These are phyloP conservation scores for Cheiracanthium punctorium DNA, from an alignment of 2,888 invertebrate species.

Conservation along the genomic window DNA sequence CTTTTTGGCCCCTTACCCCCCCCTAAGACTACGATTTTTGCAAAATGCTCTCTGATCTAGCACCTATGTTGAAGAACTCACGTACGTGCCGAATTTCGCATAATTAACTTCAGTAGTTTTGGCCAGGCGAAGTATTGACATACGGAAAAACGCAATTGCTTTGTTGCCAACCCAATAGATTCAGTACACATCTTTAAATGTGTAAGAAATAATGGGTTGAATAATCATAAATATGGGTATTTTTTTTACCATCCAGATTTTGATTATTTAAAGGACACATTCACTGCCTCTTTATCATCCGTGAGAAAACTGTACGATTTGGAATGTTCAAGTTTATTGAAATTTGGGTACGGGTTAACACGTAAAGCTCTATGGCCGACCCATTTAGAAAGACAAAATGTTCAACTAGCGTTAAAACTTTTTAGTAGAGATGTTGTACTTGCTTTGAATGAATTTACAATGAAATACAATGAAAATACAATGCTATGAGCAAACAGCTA, in stretches of 20 bases:
- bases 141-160: too few relatives aligned
- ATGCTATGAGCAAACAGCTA: background rate
- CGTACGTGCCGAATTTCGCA: too few relatives aligned
- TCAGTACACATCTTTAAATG: slow-evolving; percentile 17
- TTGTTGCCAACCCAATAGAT: too few relatives aligned
- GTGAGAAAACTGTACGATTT: slow-evolving; percentile 24
- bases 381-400: slow-evolving; percentile 42
- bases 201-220: slow-evolving; percentile 35
- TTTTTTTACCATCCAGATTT: slow-evolving; percentile 7
- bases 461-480: background rate
- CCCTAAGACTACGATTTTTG: too few relatives aligned
- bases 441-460: background rate
- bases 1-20: too few relatives aligned
- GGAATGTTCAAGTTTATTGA: slow-evolving; percentile 17
- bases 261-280: background rate
- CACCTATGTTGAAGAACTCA: too few relatives aligned
- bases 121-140: too few relatives aligned
- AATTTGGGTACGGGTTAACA: slow-evolving; percentile 35
- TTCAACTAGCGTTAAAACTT: slow-evolving; percentile 17
- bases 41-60: too few relatives aligned
- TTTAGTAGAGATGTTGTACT: slow-evolving; percentile 8
- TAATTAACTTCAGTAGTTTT: too few relatives aligned
- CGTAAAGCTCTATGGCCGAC: slow-evolving; percentile 29
- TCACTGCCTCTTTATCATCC: slow-evolving; percentile 5
- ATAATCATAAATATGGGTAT: slow-evolving; percentile 16